These are phyloP conservation scores for Pomatorhinus ruficollis DNA, from an alignment of 2,113 vertebrate species.

Conservation along the genomic window DNA sequence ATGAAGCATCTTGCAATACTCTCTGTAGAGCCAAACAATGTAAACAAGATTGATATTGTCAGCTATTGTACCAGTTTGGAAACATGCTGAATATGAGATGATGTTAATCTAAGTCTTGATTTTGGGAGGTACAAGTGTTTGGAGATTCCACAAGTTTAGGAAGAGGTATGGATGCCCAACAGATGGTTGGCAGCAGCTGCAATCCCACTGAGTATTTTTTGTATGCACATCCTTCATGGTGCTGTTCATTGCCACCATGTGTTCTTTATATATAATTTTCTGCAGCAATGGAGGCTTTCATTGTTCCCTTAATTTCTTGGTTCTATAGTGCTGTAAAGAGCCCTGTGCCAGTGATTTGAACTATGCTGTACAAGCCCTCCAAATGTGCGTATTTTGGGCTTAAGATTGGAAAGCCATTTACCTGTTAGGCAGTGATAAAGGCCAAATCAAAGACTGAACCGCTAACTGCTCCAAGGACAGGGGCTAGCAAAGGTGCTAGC, in stretches of 20 bases:
- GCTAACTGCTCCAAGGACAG: conserved; percentile 48
- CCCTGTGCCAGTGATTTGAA: neutral
- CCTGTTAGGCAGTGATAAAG: conserved; percentile 40
- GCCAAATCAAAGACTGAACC: conserved; percentile 28
- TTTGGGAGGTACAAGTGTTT: neutral
- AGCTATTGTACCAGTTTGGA: neutral
- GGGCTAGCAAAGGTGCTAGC: conserved; percentile 36
- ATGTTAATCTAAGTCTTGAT: neutral
- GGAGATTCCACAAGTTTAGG: neutral
- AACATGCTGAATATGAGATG: neutral
- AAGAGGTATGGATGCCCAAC: neutral
- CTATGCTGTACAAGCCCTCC: neutral
- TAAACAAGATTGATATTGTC: neutral
- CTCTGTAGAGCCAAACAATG: neutral
- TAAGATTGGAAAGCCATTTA: conserved; percentile 6
- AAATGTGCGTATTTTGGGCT: neutral
- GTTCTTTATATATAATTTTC: neutral
- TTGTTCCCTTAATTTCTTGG: neutral
- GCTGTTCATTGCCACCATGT: neutral
- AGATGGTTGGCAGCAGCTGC: neutral
- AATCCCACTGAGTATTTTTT: neutral
- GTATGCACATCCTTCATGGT: neutral
- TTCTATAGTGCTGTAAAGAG: neutral
- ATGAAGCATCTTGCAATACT: neutral
- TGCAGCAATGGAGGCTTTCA: neutral